Evolutionary conservation across 2,888 invertebrate species (phyloP).

Genomic region (Eremobia ochroleuca): DNA sequence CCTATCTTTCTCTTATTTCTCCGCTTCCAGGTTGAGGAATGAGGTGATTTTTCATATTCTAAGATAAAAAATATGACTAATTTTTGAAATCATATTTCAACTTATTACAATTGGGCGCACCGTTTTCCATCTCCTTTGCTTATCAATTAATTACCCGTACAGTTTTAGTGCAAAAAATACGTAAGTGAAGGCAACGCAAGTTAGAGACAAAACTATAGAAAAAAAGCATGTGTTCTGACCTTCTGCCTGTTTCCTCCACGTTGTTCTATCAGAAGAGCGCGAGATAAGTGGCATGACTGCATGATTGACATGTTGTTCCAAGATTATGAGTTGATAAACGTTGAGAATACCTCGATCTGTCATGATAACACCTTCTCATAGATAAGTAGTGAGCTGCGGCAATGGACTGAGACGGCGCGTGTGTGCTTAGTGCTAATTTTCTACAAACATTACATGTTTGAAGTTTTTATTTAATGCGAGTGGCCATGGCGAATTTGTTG

Average conservation of each 20-base stretch:
- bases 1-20: no score
- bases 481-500: slow-evolving; percentile 78
- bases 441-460: slow-evolving; percentile 58
- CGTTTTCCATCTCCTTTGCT: no score
- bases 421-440: slow-evolving; percentile 59
- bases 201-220: not conserved
- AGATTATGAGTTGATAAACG: slow-evolving; percentile 75
- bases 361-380: slow-evolving; percentile 80
- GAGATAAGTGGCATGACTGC: slow-evolving; percentile 69
- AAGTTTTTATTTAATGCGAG: slow-evolving; percentile 42
- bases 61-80: no score
- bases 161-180: not conserved
- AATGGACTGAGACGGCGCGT: slow-evolving; percentile 58
- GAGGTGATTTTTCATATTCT: no score
- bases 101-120: no score
- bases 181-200: not conserved
- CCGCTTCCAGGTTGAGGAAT: no score
- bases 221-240: slow-evolving; percentile 1
- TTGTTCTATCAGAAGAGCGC: slow-evolving; percentile 65
- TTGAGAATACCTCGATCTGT: slow-evolving; percentile 83
- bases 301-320: slow-evolving; percentile 87
- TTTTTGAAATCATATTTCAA: no score
- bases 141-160: not conserved
- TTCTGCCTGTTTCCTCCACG: slow-evolving; percentile 45
- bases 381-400: slow-evolving; percentile 66